phyloP scores from a whole-genome alignment of 1,140 invertebrate species.

The Periplaneta americana region DNA sequence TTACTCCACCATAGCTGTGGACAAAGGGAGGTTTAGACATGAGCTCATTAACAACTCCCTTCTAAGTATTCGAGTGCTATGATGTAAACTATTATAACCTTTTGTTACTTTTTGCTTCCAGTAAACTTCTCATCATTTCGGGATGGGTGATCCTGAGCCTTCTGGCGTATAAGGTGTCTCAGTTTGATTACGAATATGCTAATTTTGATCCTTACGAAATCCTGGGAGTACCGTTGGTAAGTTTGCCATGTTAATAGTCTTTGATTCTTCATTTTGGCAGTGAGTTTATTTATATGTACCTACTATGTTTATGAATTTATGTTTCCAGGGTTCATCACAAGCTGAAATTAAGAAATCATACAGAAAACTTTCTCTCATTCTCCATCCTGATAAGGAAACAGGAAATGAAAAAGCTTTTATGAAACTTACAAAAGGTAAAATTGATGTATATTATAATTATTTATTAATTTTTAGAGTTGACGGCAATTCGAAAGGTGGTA shows the following conservation, averaged over 20 bases:
- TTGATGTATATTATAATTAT: too few species aligned
- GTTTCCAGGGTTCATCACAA: slow-evolving; percentile 68
- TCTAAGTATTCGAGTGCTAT: too few species aligned
- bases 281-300: too few species aligned
- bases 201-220: slow-evolving; percentile 99
- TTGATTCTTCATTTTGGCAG: not conserved
- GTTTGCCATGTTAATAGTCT: slow-evolving; percentile 22
- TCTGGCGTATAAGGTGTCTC: slow-evolving; percentile 92
- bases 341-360: slow-evolving; percentile 94
- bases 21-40: too few species aligned
- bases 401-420: slow-evolving; percentile 97
- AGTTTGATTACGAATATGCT: slow-evolving; percentile 96
- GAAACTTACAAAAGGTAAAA: slow-evolving; percentile 90
- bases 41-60: too few species aligned
- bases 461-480: too few species aligned
- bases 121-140: slow-evolving; percentile 63
- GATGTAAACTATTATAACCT: too few species aligned
- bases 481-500: too few species aligned
- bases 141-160: slow-evolving; percentile 87
- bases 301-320: slow-evolving; percentile 12
- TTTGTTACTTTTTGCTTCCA: too few species aligned
- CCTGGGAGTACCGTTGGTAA: slow-evolving; percentile 76
- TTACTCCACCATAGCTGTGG: too few species aligned
- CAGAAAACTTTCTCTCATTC: slow-evolving; percentile 83
- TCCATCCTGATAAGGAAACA: slow-evolving; percentile 97